Conservation (phyloP, 2,797 vertebrate genomes). For the Galago senegalensis region DNA sequence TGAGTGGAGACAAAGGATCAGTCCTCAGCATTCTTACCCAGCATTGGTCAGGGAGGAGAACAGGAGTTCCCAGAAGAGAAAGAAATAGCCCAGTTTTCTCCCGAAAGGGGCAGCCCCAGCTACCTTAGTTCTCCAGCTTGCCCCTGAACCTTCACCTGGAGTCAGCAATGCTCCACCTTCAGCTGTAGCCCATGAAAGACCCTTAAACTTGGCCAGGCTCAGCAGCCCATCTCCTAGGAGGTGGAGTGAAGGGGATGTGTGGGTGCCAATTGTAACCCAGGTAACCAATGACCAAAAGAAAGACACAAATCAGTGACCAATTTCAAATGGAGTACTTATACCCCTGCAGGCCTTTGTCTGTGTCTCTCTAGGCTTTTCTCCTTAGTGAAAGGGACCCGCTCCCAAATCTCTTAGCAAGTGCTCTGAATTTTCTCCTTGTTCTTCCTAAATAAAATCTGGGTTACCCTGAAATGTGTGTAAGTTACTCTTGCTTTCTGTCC, state of each 20-base stretch:
- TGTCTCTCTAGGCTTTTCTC: no score
- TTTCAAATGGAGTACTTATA: no score
- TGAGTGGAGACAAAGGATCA: neutral
- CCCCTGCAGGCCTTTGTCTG: no score
- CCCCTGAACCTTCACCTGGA: neutral
- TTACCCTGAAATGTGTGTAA: no score
- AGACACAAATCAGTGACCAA: no score
- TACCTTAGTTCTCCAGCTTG: neutral
- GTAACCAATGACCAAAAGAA: no score
- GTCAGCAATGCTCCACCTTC: neutral
- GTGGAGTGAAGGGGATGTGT: neutral
- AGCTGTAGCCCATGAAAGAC: neutral
- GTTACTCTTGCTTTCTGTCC: no score
- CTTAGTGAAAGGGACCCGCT: no score
- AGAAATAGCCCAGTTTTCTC: slow-evolving; percentile 20
- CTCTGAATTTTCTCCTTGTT: no score
- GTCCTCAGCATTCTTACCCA: neutral
- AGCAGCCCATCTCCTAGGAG: neutral
- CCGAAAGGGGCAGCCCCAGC: neutral
- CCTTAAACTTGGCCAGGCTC: neutral
- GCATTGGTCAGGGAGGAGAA: neutral
- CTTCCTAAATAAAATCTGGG: no score
- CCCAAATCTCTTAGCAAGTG: no score
- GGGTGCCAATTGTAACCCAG: neutral
- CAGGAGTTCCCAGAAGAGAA: neutral